phyloP scores from a whole-genome alignment of 2,797 vertebrate genomes.

The Myiotriccus ornatus region DNA sequence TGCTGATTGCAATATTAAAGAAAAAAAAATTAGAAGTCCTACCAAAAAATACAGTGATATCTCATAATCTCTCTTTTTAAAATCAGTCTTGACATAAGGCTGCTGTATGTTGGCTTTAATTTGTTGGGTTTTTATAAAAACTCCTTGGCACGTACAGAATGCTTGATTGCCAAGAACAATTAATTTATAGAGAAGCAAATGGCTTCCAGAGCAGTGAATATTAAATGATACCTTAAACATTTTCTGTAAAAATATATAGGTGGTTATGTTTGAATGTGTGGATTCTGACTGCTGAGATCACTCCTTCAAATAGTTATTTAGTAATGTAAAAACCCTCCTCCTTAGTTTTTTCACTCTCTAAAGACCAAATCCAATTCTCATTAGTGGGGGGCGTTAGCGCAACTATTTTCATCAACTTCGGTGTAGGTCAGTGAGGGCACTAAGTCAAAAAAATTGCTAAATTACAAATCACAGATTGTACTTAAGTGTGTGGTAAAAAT shows the following conservation, averaged over 20 bases:
- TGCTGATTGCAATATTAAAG: background rate
- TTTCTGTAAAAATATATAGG: conserved; percentile 43
- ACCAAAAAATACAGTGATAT: background rate
- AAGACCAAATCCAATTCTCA: background rate
- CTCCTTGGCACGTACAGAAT: background rate
- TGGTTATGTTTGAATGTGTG: conserved; percentile 20
- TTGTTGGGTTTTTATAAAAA: background rate
- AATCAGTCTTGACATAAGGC: conserved; percentile 47
- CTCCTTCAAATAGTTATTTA: conserved; percentile 1
- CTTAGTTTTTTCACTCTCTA: background rate
- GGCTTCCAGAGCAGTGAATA: conserved; percentile 39
- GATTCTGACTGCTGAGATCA: background rate
- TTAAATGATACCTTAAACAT: conserved; percentile 43
- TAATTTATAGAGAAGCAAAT: conserved; percentile 18
- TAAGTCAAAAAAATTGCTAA: background rate
- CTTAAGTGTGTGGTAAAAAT: background rate
- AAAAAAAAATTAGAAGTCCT: background rate
- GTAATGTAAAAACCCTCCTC: conserved; percentile 6
- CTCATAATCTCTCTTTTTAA: conserved; percentile 16
- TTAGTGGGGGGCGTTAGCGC: background rate
- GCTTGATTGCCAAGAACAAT: conserved; percentile 33
- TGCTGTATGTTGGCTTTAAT: conserved; percentile 36
- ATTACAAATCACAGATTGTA: background rate
- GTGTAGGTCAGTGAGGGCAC: background rate
- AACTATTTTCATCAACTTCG: background rate